Conservation (phyloP, 1,140 invertebrate species). For the Aphelenchoides fujianensis region DNA sequence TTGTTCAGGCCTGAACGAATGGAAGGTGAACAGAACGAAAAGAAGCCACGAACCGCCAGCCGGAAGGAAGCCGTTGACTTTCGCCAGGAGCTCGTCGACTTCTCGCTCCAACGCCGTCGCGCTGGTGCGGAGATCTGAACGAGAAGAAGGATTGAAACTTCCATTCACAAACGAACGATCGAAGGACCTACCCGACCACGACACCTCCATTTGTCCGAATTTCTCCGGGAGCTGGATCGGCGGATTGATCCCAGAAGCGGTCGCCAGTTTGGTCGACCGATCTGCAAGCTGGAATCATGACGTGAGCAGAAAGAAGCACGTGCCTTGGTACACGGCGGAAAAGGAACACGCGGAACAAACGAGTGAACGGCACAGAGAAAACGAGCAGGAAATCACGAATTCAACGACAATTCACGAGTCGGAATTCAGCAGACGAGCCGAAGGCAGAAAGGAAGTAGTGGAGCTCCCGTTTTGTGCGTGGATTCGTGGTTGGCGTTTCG, state of each 20-base stretch:
- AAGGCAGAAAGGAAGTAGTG: no score
- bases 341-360: no score
- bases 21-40: neutral
- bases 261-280: neutral
- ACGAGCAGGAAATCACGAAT: no score
- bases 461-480: no score
- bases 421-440: no score
- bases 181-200: constrained; percentile 10
- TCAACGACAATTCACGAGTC: no score
- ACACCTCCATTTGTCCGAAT: constrained; percentile 16
- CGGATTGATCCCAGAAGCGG: neutral
- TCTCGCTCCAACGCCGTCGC: constrained; percentile 17
- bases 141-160: neutral
- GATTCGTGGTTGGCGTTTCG: no score
- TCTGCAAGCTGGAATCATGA: neutral
- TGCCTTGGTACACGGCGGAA: no score
- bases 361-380: no score
- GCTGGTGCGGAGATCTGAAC: constrained; percentile 8
- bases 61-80: constrained; percentile 10
- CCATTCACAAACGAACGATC: no score
- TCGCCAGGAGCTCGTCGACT: constrained; percentile 9
- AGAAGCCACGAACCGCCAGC: constrained; percentile 7
- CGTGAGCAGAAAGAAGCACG: neutral
- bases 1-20: neutral
- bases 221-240: constrained; percentile 13